Base-by-base conservation (phyloP, 2,797 vertebrate species). In the Capromys pilorides region DNA sequence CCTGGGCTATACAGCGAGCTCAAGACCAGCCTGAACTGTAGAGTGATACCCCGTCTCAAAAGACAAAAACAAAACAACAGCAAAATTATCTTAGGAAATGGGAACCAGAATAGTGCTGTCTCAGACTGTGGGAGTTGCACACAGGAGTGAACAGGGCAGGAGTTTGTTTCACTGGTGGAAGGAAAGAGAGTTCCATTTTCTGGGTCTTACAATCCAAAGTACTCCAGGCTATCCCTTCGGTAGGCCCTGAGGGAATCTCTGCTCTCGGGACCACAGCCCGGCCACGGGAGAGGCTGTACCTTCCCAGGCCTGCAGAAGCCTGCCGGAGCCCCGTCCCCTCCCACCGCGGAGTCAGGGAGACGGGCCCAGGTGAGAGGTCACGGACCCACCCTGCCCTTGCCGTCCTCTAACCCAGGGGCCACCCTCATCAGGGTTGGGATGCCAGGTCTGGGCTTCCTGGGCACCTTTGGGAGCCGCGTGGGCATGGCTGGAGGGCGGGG, bases 401-500 rank as follows among this genome's bases (percentile, higher is more conserved):
- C 57, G 31, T 36, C 22, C 4, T 78, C 14, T 49, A 80, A n/a
- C 39, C 39, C 4, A 4, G 28, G 28, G 10, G 26, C 33, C 4
- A 36, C 36, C 14, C 14, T 80, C 33, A 16, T 14, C 5, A 18
- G 89, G 45, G 9, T 22, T 1, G 2, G 36, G 19, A 45, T 59
- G 31, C 49, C 36, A 64, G 33, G 7, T 26, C 33, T 11, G 16
- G 14, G 41, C 18, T 18, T 28, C 51, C 69, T 28, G 13, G n/a
- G 12, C 11, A 31, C 10, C 1, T 8, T 22, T 18, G 33, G 10
- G 39, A n/a, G 41, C 18, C 49, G 22, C 31, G 19, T 28, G 80
- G 45, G 11, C 18, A 19, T 0, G 0, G 11, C 24, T 41, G 31
- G 39, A 11, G n/a, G n/a, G n/a, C 2, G 33, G 62, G 62, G 33